Evolutionary conservation across 2,888 invertebrate species (phyloP).

Genomic region (Trichogramma dendrolimi): DNA sequence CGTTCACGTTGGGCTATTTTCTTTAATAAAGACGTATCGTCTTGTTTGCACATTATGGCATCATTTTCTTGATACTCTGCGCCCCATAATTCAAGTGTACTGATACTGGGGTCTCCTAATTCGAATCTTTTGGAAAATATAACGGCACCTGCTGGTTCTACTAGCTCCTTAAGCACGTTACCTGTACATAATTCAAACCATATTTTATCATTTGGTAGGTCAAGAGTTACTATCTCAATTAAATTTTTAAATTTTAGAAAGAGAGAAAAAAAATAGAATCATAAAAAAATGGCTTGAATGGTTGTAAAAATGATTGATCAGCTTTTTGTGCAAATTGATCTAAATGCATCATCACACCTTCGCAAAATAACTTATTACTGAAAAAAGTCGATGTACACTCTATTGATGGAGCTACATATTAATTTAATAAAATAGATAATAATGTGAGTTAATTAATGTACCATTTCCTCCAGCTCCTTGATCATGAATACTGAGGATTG

Average conservation of each 20-base stretch:
- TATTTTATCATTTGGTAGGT: not conserved
- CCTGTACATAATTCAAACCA: constrained; percentile 53
- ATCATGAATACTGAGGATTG: constrained; percentile 93
- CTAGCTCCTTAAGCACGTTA: constrained; percentile 94
- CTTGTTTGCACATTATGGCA: constrained; percentile 74
- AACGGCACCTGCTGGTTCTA: constrained; percentile 90
- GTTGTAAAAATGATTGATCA: no score
- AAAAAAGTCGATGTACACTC: no score
- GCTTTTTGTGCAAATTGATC: no score
- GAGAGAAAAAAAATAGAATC: not conserved
- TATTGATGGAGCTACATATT: not conserved
- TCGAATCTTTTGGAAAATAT: constrained; percentile 83
- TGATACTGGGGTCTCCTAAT: constrained; percentile 91
- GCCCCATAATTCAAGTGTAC: constrained; percentile 92
- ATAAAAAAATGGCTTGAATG: no score
- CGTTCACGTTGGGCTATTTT: constrained; percentile 80
- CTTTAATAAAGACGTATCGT: constrained; percentile 62
- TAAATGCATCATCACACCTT: no score
- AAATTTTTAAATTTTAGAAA: not conserved
- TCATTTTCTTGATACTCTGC: constrained; percentile 97
- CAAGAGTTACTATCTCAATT: not conserved
- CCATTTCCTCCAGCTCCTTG: constrained; percentile 98
- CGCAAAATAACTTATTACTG: no score
- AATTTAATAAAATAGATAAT: not conserved
- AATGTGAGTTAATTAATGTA: constrained; percentile 30